Conservation (phyloP, 1,140 invertebrate genomes). For the Drosophila nebulosa region DNA sequence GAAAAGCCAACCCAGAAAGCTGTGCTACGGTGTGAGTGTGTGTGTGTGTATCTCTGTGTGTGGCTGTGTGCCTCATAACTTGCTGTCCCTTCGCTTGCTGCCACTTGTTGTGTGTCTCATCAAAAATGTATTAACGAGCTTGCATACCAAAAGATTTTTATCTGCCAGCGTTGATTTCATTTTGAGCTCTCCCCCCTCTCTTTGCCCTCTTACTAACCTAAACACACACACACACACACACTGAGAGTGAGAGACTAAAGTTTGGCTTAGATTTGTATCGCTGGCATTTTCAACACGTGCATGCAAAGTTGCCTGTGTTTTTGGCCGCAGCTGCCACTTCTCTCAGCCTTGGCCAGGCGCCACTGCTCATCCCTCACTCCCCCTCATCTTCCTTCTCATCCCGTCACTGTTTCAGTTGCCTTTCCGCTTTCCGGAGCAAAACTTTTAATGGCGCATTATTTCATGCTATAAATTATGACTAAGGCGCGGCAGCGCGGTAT, state of each 20-base stretch:
- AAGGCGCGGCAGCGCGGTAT: conserved; percentile 38
- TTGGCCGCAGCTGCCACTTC: conserved; percentile 28
- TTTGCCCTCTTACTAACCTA: neutral
- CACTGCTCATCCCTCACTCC: neutral
- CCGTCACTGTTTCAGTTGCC: neutral
- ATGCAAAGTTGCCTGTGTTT: conserved; percentile 60
- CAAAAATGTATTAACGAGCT: conserved; percentile 80
- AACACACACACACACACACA: neutral
- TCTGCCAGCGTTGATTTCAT: conserved; percentile 77
- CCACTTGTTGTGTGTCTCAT: conserved; percentile 77
- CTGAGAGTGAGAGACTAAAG: conserved; percentile 18
- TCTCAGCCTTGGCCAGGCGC: neutral
- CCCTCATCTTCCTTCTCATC: neutral
- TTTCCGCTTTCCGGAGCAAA: conserved; percentile 33
- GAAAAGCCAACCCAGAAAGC: conserved; percentile 62
- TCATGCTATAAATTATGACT: conserved; percentile 71
- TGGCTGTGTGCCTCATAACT: conserved; percentile 65
- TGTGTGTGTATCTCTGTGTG: conserved; percentile 5
- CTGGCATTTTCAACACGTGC: conserved; percentile 71
- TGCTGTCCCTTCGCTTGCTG: conserved; percentile 54
- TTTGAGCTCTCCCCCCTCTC: conserved; percentile 45
- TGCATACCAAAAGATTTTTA: conserved; percentile 77
- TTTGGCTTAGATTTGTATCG: conserved; percentile 71
- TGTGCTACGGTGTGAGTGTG: conserved; percentile 51
- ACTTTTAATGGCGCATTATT: conserved; percentile 78